Evolutionary conservation across 2,888 invertebrate genomes (phyloP).

Genomic region (Drosophila parthenogenetica): DNA sequence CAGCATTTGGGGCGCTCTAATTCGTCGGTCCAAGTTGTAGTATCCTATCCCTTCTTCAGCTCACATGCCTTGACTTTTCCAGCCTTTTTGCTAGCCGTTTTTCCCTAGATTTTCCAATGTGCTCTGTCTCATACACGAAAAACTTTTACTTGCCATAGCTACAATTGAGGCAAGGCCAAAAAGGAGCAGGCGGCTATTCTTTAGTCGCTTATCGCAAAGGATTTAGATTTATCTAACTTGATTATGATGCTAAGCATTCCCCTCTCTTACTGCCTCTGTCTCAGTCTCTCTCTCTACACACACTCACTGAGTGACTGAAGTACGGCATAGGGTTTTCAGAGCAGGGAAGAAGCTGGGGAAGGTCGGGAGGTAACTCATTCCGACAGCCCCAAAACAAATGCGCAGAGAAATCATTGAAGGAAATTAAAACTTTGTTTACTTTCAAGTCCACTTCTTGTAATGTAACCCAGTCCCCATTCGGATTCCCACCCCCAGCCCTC

Average conservation of each 20-base stretch:
- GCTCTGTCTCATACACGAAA: slow-evolving; percentile 4
- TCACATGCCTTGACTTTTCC: neutral
- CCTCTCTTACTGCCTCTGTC: slow-evolving; percentile 26
- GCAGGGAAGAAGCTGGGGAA: neutral
- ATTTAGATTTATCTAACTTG: slow-evolving; percentile 79
- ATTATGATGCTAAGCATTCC: slow-evolving; percentile 70
- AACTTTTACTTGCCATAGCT: slow-evolving; percentile 38
- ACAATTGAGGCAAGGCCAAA: slow-evolving; percentile 19
- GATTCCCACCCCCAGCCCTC: neutral
- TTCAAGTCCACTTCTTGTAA: slow-evolving; percentile 59
- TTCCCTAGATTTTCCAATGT: neutral
- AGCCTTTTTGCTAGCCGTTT: neutral
- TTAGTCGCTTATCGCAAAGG: slow-evolving; percentile 77
- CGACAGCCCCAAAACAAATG: slow-evolving; percentile 45
- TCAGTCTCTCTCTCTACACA: slow-evolving; percentile 15
- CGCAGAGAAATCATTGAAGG: slow-evolving; percentile 73
- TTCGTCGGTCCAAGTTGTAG: slow-evolving; percentile 51
- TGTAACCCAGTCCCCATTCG: slow-evolving; percentile 9
- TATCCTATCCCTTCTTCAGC: neutral
- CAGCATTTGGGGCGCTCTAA: slow-evolving; percentile 66
- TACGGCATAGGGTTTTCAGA: neutral
- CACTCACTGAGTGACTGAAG: slow-evolving; percentile 4
- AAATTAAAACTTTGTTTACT: slow-evolving; percentile 78
- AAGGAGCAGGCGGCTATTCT: slow-evolving; percentile 59
- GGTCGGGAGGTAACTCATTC: neutral